Base-by-base conservation (phyloP, 2,113 vertebrate species). In the Xerus inauris region DNA sequence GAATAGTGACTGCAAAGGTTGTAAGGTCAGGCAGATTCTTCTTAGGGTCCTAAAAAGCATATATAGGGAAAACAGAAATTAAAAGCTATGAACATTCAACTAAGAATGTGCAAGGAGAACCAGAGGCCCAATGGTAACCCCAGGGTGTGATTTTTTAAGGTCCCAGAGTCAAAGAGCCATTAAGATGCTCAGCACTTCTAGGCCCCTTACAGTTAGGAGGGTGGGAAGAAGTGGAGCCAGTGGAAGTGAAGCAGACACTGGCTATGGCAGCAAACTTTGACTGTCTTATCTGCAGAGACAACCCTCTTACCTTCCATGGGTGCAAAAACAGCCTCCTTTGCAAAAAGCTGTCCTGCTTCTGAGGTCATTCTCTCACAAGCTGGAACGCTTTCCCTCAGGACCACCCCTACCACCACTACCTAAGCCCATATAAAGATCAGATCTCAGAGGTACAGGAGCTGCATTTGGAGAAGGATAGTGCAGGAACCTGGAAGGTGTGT, bases 391-490 rank as follows among this genome's bases (percentile, higher is more conserved):
- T 75, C 42, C 76, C 77, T 11, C 16, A 30, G 13, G 24, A 79
- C 38, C 73, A n/a, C 11, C 64, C 49, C 49, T 12, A 11, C 62
- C 40, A 45, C 4, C 6, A 2, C 20, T 14, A 8, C 76, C 47
- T 3, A 82, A 6, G 28, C 14, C 80, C 17, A 13, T 30, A 45
- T 64, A 38, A 30, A 62, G 59, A 62, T 26, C 8, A 62, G 54
- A n/a, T 13, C 38, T 47, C 24, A 6, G 28, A 72, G 54, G 28
- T 42, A 28, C 45, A 8, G 65, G 45, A 67, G 24, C 42, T 83
- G 35, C 13, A 22, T 8, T 8, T 3, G 28, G 45, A 28, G 42
- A 20, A 0, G 10, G 35, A 24, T 26, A 2, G 1, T 51, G 30
- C 2, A 8, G 38, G 16, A 6, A 64, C 30, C 90, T 73, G 35